Conservation (phyloP, 2,797 vertebrate genomes). For the Typhlichthys eigenmanni region DNA sequence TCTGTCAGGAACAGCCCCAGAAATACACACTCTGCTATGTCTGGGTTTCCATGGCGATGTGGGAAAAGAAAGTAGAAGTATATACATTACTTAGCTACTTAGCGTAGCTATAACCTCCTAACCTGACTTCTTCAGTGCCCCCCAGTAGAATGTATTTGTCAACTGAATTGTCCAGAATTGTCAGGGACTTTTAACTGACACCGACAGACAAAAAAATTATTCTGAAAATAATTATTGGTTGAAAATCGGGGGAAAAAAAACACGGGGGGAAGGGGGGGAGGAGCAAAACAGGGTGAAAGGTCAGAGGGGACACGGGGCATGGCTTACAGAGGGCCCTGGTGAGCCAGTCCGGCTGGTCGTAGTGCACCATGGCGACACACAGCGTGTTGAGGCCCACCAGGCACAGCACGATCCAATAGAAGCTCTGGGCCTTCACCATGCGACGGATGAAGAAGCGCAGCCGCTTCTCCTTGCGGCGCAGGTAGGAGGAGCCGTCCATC, state of each 20-base stretch:
- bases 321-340: conserved; percentile 90
- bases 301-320: background rate
- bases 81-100: background rate
- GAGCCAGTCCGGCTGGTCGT: conserved; percentile 90
- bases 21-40: conserved; percentile 91
- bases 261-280: too few relatives aligned
- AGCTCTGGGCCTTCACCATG: conserved; percentile 97
- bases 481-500: conserved; percentile 90
- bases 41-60: conserved; percentile 28
- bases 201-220: too few relatives aligned
- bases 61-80: background rate
- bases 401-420: conserved; percentile 95
- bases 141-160: too few relatives aligned
- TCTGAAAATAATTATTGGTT: too few relatives aligned
- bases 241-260: too few relatives aligned
- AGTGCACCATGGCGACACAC: conserved; percentile 95
- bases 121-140: too few relatives aligned
- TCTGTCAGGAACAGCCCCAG: conserved; percentile 94
- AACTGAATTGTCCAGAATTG: too few relatives aligned
- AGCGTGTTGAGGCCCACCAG: conserved; percentile 95
- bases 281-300: too few relatives aligned
- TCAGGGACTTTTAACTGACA: too few relatives aligned
- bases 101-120: too few relatives aligned
- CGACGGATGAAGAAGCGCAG: conserved; percentile 93
- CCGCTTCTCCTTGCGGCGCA: conserved; percentile 94